Evolutionary conservation across 2,888 invertebrate genomes (phyloP), one percentile per base, ranked within the genome.

Genomic region (Athalia rosae): DNA sequence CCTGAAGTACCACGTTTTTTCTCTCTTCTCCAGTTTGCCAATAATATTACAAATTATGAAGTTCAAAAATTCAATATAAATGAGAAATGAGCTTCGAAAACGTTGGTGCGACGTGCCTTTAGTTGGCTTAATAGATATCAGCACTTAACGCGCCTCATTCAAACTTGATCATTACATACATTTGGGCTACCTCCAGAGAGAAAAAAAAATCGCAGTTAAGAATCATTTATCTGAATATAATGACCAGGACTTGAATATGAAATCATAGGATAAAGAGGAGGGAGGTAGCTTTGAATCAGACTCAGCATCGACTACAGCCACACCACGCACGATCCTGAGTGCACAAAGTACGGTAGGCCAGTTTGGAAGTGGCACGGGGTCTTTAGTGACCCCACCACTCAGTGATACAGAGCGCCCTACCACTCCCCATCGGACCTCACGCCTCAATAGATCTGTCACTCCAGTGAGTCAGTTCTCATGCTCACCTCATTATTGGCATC

Each of bases 241-340:
- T 28, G 28, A 28, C 28, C 28, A 53, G 56, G 78, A 62, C 50
- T 79, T 81, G 78, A 81, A 78, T 80, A 78, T 80, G 85, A 83
- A 81, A 82, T 84, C 87, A 80, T 85, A 90, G 88, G 91, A 91
- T 82, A 91, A 90, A 86, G 92, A 92, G 84, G 92, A 92, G 81
- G 90, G 93, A 80, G 93, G 94, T 84, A 93, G 93, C 87, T 92
- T 94, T 88, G 95, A 95, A 89, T 94, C 95, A 8, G 95, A 96
- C 90, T 94, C 95, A 6, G 94, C 94, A 87, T 94, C 95, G 47
- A 94, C 95, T 28, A 93, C 94, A 76, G 89, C 90, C 11, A 94
- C 95, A 8, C 94, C 94, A 48, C 94, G 93, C 89, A 94, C 94
- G n/a, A 92, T 95, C 80, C 92, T 95, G 84, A 92, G 93, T 85